Base-by-base conservation (phyloP, 2,797 vertebrate genomes). In the Garrulus glandarius region DNA sequence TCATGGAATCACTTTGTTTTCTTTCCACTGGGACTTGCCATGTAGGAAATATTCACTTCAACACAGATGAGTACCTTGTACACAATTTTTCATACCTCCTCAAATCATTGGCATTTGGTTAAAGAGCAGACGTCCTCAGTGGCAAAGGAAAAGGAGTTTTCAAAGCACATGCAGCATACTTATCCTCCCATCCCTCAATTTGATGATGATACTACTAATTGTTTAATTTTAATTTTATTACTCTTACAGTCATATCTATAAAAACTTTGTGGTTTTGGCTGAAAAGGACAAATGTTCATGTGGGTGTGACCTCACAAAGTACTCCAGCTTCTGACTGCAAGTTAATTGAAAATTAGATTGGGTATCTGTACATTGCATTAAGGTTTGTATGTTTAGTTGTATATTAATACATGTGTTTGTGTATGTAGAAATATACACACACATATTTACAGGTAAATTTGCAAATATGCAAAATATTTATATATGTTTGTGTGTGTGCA, bases 1-100 rank as follows among this genome's bases (percentile, higher is more conserved):
- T 97, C 59, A 74, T 29, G 34, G 74, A 96, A 96, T 95, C 69
- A 34, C 79, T 94, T 86, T 76, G 75, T 70, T 94, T 96, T 47
- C 68, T 92, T 61, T 30, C 79, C 69, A 29, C 8, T 92, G 95
- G 75, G 91, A 95, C 83, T 94, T 94, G 49, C 55, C 41, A 46
- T 15, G 3, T 41, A 67, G 74, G 75, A 96, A 96, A 90, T 57
- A 69, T 16, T 91, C 68, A 82, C 19, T 95, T 89, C 83, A 93
- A 60, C 75, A 61, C 87, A 89, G 9, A 37, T 41, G 22, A 36
- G 9, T 52, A 37, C 46, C 81, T 91, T 64, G 63, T 77, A 20
- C 30, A 85, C 34, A 44, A 12, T 72, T 88, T 85, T 84, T 88
- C 70, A 61, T 71, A 32, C 22, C 7, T 12, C 6, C 34, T 93